These are phyloP conservation scores for Ferrisia virgata DNA, from an alignment of 2,888 invertebrate genomes.

Conservation along the genomic window DNA sequence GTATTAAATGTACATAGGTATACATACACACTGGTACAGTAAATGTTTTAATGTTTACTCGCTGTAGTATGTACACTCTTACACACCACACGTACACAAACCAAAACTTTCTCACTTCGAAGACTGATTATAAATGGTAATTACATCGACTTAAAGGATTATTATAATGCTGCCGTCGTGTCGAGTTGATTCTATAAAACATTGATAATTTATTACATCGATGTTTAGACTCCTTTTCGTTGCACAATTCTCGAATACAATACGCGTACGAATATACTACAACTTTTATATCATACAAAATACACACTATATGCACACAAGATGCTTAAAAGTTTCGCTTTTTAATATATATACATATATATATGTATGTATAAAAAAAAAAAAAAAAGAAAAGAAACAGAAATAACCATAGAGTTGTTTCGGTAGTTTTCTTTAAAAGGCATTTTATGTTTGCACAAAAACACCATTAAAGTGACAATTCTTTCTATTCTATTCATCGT, in stretches of 20 bases:
- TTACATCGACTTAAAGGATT: slow-evolving; percentile 3
- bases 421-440: background rate
- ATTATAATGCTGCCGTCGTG: background rate
- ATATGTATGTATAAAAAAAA: too few species aligned
- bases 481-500: background rate
- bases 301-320: background rate
- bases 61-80: background rate
- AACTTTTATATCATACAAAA: background rate
- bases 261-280: background rate
- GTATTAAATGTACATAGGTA: too few species aligned
- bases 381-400: too few species aligned
- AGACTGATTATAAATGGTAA: background rate
- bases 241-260: background rate
- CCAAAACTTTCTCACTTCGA: background rate
- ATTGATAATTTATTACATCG: background rate
- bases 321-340: background rate
- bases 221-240: background rate
- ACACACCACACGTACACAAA: background rate
- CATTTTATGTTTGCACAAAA: slow-evolving; percentile 7
- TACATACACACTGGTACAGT: too few species aligned
- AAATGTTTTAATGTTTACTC: background rate
- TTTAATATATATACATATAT: too few species aligned
- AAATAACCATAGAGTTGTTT: background rate
- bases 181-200: background rate
- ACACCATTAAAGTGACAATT: slow-evolving; percentile 2